These are phyloP conservation scores for Bemisia tabaci DNA, from an alignment of 1,140 invertebrate species.

Conservation along the genomic window DNA sequence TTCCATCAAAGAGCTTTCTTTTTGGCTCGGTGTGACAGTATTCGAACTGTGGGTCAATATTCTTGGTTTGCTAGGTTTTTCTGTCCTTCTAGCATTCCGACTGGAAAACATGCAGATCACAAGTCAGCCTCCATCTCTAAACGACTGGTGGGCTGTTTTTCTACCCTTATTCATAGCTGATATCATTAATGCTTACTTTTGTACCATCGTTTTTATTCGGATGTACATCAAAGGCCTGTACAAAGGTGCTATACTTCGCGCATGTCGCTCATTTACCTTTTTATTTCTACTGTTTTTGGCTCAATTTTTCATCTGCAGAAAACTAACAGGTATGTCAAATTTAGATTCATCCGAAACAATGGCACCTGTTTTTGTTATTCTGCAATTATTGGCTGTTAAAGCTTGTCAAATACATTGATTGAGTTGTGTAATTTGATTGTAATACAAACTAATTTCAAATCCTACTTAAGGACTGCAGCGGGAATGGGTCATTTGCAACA, in stretches of 20 bases:
- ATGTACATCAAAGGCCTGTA: slow-evolving; percentile 71
- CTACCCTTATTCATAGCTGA: slow-evolving; percentile 81
- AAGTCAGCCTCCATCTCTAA: slow-evolving; percentile 25
- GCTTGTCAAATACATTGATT: slow-evolving; percentile 70
- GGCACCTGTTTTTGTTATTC: slow-evolving; percentile 77
- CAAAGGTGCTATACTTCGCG: slow-evolving; percentile 59
- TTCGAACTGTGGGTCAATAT: slow-evolving; percentile 89
- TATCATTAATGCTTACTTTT: slow-evolving; percentile 85
- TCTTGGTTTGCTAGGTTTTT: slow-evolving; percentile 67
- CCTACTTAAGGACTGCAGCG: no score
- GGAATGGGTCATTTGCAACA: no score
- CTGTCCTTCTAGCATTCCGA: slow-evolving; percentile 61
- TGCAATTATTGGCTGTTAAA: slow-evolving; percentile 77
- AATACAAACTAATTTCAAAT: no score
- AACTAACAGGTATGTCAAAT: slow-evolving; percentile 59
- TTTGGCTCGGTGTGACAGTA: slow-evolving; percentile 81
- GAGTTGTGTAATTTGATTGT: no score
- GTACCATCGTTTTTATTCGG: slow-evolving; percentile 82
- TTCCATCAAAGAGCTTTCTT: slow-evolving; percentile 73
- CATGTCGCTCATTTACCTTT: slow-evolving; percentile 73
- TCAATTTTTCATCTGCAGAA: slow-evolving; percentile 82
- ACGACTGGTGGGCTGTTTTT: slow-evolving; percentile 73
- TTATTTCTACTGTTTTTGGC: slow-evolving; percentile 77
- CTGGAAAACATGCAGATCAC: slow-evolving; percentile 42
- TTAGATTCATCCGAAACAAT: slow-evolving; percentile 85